Percentiles rank a stretch among this genome's conserved stretches.
These are phyloP conservation scores for Microcebus ravelobensis DNA, from an alignment of 2,113 vertebrate species.

Conservation along the genomic window DNA sequence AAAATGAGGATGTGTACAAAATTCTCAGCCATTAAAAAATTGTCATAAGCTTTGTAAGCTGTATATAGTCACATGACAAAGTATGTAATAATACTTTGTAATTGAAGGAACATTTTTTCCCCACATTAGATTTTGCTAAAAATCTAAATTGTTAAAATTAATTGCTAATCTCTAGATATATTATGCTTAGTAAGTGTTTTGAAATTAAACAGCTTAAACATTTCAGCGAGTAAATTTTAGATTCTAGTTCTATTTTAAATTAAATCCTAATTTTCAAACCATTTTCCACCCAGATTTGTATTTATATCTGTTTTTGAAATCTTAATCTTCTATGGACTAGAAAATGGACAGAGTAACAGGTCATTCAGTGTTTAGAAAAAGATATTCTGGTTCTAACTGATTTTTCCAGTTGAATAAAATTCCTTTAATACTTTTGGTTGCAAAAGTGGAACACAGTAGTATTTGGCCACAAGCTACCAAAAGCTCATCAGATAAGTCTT, in stretches of 20 bases:
- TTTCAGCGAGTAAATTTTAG: slow-evolving; percentile 6
- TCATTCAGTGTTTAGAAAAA: background rate
- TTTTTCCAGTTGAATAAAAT: slow-evolving; percentile 11
- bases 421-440: slow-evolving; percentile 18
- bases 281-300: background rate
- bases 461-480: background rate
- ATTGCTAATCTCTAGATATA: background rate
- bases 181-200: slow-evolving; percentile 36
- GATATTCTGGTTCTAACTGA: slow-evolving; percentile 34
- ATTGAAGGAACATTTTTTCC: slow-evolving; percentile 9
- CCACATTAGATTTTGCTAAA: slow-evolving; percentile 14
- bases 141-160: slow-evolving; percentile 20
- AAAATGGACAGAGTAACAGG: background rate
- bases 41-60: background rate
- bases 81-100: background rate
- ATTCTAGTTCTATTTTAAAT: slow-evolving; percentile 30
- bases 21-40: slow-evolving; percentile 10
- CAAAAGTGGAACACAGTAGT: background rate
- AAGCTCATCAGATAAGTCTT: background rate
- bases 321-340: background rate
- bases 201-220: slow-evolving; percentile 14
- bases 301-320: background rate
- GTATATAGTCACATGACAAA: background rate
- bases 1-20: slow-evolving; percentile 11
- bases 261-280: slow-evolving; percentile 29